A percentile compares a stretch with the other conserved stretches of the same genome.
Evolutionary conservation across 2,113 vertebrate genomes (phyloP).

Genomic region (Athene cunicularia): DNA sequence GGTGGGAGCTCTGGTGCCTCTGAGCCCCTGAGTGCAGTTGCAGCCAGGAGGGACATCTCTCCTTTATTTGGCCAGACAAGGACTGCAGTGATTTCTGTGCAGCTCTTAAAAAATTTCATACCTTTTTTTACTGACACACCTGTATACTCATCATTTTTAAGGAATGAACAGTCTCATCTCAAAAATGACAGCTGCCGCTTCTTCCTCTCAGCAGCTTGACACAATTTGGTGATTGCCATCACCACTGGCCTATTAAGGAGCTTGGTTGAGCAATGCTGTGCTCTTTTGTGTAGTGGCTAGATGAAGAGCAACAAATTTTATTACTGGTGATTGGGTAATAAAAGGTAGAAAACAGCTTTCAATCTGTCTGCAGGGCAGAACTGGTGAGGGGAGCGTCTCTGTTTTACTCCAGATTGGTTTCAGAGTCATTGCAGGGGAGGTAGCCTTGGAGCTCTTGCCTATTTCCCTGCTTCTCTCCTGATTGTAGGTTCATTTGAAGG

Average conservation of each 20-base stretch:
- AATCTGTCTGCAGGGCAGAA: rapidly evolving
- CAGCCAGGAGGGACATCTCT: neutral
- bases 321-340: neutral
- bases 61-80: neutral
- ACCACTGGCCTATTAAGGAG: neutral
- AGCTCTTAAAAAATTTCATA: neutral
- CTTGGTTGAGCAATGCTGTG: neutral
- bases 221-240: rapidly evolving
- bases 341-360: neutral
- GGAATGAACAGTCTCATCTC: neutral
- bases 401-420: neutral
- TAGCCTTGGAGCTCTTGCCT: neutral
- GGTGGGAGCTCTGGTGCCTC: neutral
- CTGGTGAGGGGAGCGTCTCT: too few relatives aligned
- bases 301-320: neutral
- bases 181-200: neutral
- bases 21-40: neutral
- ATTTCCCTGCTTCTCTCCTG: neutral
- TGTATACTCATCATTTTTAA: neutral
- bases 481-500: neutral
- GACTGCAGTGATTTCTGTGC: neutral
- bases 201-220: neutral
- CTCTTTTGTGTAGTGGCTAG: neutral
- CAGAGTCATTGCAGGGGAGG: neutral
- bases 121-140: neutral